phyloP scores from a whole-genome alignment of 2,113 vertebrate species.

The Echinops telfairi region DNA sequence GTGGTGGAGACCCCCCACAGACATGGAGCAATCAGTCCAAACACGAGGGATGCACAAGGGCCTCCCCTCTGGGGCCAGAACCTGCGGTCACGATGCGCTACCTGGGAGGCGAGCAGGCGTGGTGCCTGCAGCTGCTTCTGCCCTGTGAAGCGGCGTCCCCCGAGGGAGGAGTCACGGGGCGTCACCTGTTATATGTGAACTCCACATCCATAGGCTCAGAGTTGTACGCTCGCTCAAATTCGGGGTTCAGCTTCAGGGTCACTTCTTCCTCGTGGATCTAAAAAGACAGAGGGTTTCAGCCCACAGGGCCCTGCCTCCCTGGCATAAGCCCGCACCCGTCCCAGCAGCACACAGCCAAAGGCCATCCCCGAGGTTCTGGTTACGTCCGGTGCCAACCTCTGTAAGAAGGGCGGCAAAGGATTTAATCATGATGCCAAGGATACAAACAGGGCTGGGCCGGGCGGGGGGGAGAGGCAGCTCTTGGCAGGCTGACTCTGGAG shows the following conservation, averaged over 20 bases:
- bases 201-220: constrained; percentile 96
- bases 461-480: no score
- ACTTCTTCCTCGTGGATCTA: constrained; percentile 92
- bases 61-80: no score
- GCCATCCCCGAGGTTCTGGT: background rate
- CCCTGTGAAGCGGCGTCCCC: no score
- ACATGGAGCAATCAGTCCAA: no score
- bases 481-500: no score
- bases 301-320: background rate
- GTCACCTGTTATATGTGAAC: constrained; percentile 93
- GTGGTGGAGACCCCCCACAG: no score
- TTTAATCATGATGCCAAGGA: no score
- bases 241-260: constrained; percentile 90
- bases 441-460: no score
- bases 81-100: no score
- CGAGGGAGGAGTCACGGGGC: background rate
- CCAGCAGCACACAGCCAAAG: background rate
- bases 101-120: no score
- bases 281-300: background rate
- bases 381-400: background rate
- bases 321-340: background rate
- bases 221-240: constrained; percentile 92
- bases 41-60: no score
- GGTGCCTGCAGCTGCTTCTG: no score
- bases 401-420: background rate